Base-by-base conservation (phyloP, 2,113 vertebrate genomes). In the Onychostoma macrolepis region DNA sequence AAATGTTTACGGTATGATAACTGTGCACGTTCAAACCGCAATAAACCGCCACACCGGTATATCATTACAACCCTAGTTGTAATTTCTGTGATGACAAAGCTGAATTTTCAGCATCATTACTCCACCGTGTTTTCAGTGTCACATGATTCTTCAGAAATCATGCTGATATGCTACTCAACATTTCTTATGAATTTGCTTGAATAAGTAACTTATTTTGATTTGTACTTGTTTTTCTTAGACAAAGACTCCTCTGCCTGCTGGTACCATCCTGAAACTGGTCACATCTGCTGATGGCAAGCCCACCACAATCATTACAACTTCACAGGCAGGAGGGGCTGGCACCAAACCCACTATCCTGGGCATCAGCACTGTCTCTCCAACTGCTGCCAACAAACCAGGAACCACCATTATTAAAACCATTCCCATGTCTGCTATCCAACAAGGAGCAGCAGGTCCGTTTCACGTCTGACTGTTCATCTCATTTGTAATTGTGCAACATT, bases 331-430 rank as follows among this genome's bases (percentile, higher is more conserved):
- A 7, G 94, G 93, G 8, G 92, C 92, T 0, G 95, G 94, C 4
- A 94, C 89, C 87, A 96, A 96, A 74, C 95, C 96, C 61, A 96
- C 95, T 88, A 96, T 96, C 86, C 86, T 96, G 90, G 95, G 95
- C 36, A 96, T 96, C 91, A 96, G 95, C 90, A 95, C 95, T 0
- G 94, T 96, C 78, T 95, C 95, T 11, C 95, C 95, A 24, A 95
- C 92, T 87, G 92, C 94, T 48, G 91, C 93, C 80, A 86, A 53
- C 84, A 96, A 96, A 75, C 95, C 96, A 0, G 95, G 96, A 86
- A 96, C 95, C 7, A 96, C 96, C 75, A 95, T 96, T 87, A 96
- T 96, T 88, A 96, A 96, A 81, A 96, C 96, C 85, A 96, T 96
- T 87, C 96, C 96, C 58, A 95, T 96, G 94, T 96, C 96, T 0